A percentile compares a stretch with the other conserved stretches of the same genome.
phyloP scores from a whole-genome alignment of 2,888 invertebrate species.

The Lithosia quadra region DNA sequence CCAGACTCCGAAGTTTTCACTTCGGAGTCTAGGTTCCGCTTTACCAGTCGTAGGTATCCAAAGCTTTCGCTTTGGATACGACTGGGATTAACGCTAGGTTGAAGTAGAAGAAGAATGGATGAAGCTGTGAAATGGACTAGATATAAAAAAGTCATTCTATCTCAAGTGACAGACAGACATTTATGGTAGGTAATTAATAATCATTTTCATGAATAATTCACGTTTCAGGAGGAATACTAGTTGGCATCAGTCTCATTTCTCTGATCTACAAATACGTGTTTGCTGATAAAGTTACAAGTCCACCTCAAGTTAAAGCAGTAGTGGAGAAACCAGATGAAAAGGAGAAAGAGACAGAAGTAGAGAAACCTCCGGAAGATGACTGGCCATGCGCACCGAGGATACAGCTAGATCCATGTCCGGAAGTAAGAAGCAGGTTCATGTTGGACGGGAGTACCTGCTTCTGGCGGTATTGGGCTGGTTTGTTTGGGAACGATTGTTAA shows the following conservation, averaged over 20 bases:
- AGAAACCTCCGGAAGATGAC: neutral
- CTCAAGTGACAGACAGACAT: too few species aligned
- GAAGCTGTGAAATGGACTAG: too few species aligned
- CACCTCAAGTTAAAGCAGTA: neutral
- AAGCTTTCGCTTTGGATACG: too few species aligned
- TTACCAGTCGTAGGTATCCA: too few species aligned
- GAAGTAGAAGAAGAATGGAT: too few species aligned
- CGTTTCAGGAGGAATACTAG: constrained; percentile 10
- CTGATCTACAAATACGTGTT: constrained; percentile 10
- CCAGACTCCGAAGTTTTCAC: too few species aligned
- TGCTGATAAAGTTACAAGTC: neutral
- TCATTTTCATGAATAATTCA: too few species aligned
- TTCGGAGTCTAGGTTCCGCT: too few species aligned
- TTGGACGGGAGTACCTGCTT: neutral
- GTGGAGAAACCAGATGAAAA: too few species aligned
- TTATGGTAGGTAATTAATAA: too few species aligned
- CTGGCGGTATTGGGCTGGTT: neutral
- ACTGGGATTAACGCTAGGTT: too few species aligned
- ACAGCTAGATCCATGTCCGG: neutral
- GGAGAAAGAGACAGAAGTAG: neutral
- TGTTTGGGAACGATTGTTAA: neutral
- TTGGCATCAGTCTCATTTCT: constrained; percentile 5
- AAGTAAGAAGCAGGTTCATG: neutral
- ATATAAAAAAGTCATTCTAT: too few species aligned
- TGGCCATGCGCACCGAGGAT: neutral